Percentiles rank a stretch among this genome's conserved stretches.
Evolutionary conservation across 2,888 invertebrate genomes (phyloP).

Genomic region (Drosophila nr. fundita): DNA sequence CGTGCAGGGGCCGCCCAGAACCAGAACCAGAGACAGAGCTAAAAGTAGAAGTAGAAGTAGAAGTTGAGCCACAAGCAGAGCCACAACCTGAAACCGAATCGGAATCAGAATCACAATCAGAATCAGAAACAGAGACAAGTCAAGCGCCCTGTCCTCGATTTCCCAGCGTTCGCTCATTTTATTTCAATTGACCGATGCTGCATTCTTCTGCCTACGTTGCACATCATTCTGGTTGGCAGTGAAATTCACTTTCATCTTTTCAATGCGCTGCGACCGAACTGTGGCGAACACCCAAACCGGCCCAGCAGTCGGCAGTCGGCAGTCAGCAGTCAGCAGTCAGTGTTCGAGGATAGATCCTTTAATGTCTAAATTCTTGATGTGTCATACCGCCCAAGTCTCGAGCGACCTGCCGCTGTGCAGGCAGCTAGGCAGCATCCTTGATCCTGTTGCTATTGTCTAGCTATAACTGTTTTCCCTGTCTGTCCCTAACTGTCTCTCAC

Average conservation of each 20-base stretch:
- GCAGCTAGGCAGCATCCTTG: conserved; percentile 47
- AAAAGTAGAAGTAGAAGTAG: neutral
- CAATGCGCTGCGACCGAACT: conserved; percentile 53
- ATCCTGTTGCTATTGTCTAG: conserved; percentile 62
- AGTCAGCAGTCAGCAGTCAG: too few species aligned
- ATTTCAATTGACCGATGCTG: conserved; percentile 65
- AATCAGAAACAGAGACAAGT: conserved; percentile 6
- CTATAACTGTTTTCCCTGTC: conserved; percentile 61
- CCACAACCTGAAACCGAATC: neutral
- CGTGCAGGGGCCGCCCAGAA: conserved; percentile 77
- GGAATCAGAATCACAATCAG: conserved; percentile 4
- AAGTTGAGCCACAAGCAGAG: neutral
- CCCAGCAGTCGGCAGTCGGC: neutral
- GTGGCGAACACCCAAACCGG: conserved; percentile 58
- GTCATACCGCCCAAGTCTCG: conserved; percentile 72
- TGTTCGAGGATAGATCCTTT: conserved; percentile 49
- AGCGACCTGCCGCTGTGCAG: conserved; percentile 57
- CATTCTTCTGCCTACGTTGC: conserved; percentile 48
- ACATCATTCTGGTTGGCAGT: conserved; percentile 25
- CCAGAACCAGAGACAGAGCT: conserved; percentile 9
- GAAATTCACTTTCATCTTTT: conserved; percentile 76
- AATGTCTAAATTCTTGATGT: conserved; percentile 77
- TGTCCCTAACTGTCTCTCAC: conserved; percentile 25
- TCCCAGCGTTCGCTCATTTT: conserved; percentile 37
- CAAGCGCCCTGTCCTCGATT: conserved; percentile 36